These are phyloP conservation scores for Hypomecis atomaria DNA, from an alignment of 2,888 invertebrate genomes.

Conservation along the genomic window DNA sequence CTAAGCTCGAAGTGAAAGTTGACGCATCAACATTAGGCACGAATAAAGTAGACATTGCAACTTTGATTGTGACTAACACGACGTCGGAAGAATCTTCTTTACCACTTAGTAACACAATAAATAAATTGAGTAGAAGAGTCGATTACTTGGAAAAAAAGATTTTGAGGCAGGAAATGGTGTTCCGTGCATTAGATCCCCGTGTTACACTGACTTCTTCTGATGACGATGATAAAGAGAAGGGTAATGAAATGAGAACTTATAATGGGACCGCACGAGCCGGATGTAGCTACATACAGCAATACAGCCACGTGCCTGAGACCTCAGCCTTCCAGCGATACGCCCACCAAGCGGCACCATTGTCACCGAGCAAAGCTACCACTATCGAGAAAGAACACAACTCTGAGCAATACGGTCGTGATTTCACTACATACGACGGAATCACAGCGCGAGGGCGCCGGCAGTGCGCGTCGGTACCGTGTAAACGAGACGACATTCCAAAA, in stretches of 20 bases:
- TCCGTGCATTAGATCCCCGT: slow-evolving; percentile 67
- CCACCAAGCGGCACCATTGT: slow-evolving; percentile 65
- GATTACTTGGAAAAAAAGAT: slow-evolving; percentile 70
- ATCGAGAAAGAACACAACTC: slow-evolving; percentile 77
- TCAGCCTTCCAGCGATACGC: slow-evolving; percentile 77
- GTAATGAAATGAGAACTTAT: slow-evolving; percentile 48
- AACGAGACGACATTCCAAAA: slow-evolving; percentile 70
- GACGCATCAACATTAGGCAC: slow-evolving; percentile 50
- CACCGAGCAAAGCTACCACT: slow-evolving; percentile 71
- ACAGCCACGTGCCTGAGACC: slow-evolving; percentile 76
- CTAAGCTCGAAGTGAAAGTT: slow-evolving; percentile 56
- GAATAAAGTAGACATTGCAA: slow-evolving; percentile 65
- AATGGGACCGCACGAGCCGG: slow-evolving; percentile 61
- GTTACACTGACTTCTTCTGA: slow-evolving; percentile 68
- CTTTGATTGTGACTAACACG: slow-evolving; percentile 61
- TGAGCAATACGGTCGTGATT: slow-evolving; percentile 77
- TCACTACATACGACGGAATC: slow-evolving; percentile 77
- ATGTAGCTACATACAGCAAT: slow-evolving; percentile 77
- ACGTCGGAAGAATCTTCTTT: slow-evolving; percentile 57
- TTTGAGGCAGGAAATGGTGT: slow-evolving; percentile 72
- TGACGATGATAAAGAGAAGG: slow-evolving; percentile 60
- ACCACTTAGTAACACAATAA: slow-evolving; percentile 51
- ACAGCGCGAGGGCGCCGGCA: slow-evolving; percentile 75
- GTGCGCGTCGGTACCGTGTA: slow-evolving; percentile 75
- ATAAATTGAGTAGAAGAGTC: slow-evolving; percentile 64